phyloP scores from a whole-genome alignment of 2,113 vertebrate species.

The Sapayoa aenigma region DNA sequence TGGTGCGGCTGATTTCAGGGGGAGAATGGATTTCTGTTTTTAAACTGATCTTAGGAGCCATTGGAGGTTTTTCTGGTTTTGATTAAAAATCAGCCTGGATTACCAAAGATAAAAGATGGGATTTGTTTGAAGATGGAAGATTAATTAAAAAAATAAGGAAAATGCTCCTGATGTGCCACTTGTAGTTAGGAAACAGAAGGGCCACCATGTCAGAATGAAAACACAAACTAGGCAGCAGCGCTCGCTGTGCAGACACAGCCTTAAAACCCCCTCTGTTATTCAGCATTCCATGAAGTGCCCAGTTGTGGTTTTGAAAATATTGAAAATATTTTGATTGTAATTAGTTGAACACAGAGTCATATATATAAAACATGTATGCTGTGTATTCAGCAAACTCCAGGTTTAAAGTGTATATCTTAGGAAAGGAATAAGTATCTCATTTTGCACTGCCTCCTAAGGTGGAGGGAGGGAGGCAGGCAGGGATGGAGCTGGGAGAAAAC shows the following conservation, averaged over 20 bases:
- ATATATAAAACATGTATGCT: neutral
- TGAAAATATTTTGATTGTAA: neutral
- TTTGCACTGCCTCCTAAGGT: constrained; percentile 58
- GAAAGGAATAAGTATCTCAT: constrained; percentile 23
- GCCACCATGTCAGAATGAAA: constrained; percentile 42
- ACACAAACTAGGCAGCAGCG: neutral
- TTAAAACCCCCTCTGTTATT: neutral
- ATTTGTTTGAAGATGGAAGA: neutral
- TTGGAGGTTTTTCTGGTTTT: neutral
- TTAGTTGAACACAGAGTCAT: neutral
- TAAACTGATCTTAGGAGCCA: neutral
- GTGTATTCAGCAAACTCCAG: neutral
- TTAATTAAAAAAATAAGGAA: neutral
- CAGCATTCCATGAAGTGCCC: neutral
- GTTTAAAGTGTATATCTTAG: neutral
- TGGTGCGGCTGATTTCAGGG: neutral
- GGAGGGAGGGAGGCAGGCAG: constrained; percentile 50
- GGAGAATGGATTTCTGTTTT: neutral
- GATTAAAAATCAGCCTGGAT: neutral
- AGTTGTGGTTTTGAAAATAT: neutral
- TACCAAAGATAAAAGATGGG: neutral
- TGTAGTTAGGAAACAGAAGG: neutral
- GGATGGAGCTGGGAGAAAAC: constrained; percentile 56
- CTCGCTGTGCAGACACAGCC: neutral
- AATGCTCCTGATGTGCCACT: neutral